These are phyloP conservation scores for Ornithoptera alexandrae DNA, from an alignment of 2,888 invertebrate genomes.

Conservation along the genomic window DNA sequence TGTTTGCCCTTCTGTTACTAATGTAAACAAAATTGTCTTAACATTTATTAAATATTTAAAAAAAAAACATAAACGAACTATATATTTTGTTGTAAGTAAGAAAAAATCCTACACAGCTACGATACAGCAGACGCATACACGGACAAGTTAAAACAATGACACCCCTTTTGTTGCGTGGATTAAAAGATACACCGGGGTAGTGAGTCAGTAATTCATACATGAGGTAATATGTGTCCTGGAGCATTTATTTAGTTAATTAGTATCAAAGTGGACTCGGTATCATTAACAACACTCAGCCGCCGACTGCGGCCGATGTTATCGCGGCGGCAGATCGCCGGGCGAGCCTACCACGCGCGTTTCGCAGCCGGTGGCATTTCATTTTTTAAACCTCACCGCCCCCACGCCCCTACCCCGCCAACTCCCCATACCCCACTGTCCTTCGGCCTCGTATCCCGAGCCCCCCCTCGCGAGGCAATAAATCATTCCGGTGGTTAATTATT, in stretches of 20 bases:
- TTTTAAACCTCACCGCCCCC: constrained; percentile 30
- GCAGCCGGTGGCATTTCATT: constrained; percentile 39
- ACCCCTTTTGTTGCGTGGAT: too few relatives aligned
- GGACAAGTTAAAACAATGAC: too few relatives aligned
- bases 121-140: too few relatives aligned
- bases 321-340: constrained; percentile 4
- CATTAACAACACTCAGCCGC: constrained; percentile 12
- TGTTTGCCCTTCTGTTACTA: too few relatives aligned
- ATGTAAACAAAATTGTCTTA: too few relatives aligned
- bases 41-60: too few relatives aligned
- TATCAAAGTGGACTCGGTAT: constrained; percentile 8
- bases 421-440: too few relatives aligned
- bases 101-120: too few relatives aligned
- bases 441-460: background rate
- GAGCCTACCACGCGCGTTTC: constrained; percentile 15
- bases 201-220: background rate
- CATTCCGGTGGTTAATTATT: constrained; percentile 69
- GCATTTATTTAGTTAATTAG: constrained; percentile 14
- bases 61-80: too few relatives aligned
- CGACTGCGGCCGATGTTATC: constrained; percentile 10
- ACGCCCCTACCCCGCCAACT: constrained; percentile 15
- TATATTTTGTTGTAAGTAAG: too few relatives aligned
- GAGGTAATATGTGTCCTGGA: constrained; percentile 3
- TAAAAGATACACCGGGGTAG: background rate
- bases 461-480: constrained; percentile 54